These are phyloP conservation scores for Cynocephalus volans DNA, from an alignment of 2,113 vertebrate genomes.

Conservation along the genomic window DNA sequence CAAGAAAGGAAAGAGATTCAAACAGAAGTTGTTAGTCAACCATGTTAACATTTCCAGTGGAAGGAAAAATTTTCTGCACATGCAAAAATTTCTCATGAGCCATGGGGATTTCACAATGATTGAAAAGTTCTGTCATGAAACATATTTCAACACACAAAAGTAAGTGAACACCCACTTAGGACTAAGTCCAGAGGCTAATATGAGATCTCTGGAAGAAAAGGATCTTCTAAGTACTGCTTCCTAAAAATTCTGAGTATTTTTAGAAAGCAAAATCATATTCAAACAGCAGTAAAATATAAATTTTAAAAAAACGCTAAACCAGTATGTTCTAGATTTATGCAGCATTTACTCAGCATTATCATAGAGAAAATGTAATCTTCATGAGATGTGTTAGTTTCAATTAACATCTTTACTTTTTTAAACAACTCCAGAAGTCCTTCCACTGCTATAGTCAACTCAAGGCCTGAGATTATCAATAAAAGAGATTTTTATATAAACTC, in stretches of 20 bases:
- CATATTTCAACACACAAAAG: conserved; percentile 68
- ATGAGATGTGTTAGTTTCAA: conserved; percentile 64
- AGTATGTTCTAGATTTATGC: conserved; percentile 66
- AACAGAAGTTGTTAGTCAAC: conserved; percentile 73
- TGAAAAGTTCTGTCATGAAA: conserved; percentile 67
- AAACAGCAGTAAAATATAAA: conserved; percentile 65
- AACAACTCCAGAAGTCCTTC: conserved; percentile 63
- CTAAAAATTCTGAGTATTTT: conserved; percentile 45
- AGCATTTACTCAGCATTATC: conserved; percentile 75
- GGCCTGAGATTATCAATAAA: conserved; percentile 42
- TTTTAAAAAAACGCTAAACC: conserved; percentile 68
- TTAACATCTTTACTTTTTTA: conserved; percentile 72
- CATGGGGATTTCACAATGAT: conserved; percentile 75
- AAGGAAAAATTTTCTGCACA: conserved; percentile 66
- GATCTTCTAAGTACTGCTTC: background rate
- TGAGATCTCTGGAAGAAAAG: conserved; percentile 1
- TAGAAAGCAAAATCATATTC: conserved; percentile 64
- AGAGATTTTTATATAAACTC: conserved; percentile 1
- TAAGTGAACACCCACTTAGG: conserved; percentile 27
- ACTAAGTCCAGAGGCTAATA: conserved; percentile 46
- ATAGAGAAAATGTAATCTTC: conserved; percentile 63
- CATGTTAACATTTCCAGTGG: conserved; percentile 70
- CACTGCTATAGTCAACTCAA: conserved; percentile 38
- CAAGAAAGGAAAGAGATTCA: conserved; percentile 67
- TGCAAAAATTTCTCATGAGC: conserved; percentile 64